phyloP scores from a whole-genome alignment of 2,113 vertebrate genomes.

The mouse (Mus musculus) region DNA sequence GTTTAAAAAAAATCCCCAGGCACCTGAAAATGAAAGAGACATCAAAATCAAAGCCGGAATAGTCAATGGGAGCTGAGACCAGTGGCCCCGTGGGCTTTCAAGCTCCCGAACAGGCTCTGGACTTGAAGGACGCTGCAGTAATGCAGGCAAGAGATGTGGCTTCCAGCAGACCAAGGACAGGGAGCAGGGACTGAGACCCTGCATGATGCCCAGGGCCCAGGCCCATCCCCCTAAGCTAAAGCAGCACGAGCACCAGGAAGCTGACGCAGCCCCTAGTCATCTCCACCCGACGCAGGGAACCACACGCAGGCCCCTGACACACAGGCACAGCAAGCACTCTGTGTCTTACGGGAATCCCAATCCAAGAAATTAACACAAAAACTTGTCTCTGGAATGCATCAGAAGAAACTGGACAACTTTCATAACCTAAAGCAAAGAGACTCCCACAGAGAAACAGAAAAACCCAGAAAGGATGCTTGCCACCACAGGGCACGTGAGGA shows the following conservation, averaged over 20 bases:
- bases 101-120: not conserved
- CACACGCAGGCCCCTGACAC: not conserved
- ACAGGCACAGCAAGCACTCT: not conserved
- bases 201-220: slow-evolving; percentile 43
- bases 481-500: not conserved
- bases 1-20: slow-evolving; percentile 13
- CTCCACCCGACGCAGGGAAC: not conserved
- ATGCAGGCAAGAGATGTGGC: not conserved
- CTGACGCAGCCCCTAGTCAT: slow-evolving; percentile 12
- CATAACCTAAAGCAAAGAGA: slow-evolving; percentile 43
- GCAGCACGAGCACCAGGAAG: not conserved
- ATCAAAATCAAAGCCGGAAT: slow-evolving; percentile 64
- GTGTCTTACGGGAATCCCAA: not conserved
- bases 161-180: slow-evolving; percentile 40
- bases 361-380: slow-evolving; percentile 65
- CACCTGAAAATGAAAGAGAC: slow-evolving; percentile 68
- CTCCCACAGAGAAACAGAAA: slow-evolving; percentile 33
- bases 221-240: slow-evolving; percentile 20
- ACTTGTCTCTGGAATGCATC: slow-evolving; percentile 10
- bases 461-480: slow-evolving; percentile 1
- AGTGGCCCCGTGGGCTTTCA: slow-evolving; percentile 3
- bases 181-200: slow-evolving; percentile 4
- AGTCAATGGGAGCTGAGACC: slow-evolving; percentile 45
- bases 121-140: slow-evolving; percentile 43
- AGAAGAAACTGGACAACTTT: slow-evolving; percentile 38